These are phyloP conservation scores for Eulemur albifrons DNA, from an alignment of 2,797 vertebrate genomes.

Conservation along the genomic window DNA sequence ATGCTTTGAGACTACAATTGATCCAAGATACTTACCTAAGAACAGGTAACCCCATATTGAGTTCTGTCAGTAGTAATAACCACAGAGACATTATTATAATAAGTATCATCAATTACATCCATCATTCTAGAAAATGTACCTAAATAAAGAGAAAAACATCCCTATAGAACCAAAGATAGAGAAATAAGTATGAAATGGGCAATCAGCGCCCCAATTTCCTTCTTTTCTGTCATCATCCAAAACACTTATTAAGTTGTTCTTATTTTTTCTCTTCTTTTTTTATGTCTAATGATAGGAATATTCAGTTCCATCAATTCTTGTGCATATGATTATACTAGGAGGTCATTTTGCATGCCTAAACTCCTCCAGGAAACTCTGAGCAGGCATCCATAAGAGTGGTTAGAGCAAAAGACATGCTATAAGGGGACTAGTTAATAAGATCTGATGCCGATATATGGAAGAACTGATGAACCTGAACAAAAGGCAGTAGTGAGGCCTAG, in stretches of 20 bases:
- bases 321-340: neutral
- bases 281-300: neutral
- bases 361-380: neutral
- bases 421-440: neutral
- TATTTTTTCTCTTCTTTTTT: neutral
- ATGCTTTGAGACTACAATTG: neutral
- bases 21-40: neutral
- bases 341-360: neutral
- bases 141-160: neutral
- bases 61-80: neutral
- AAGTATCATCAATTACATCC: neutral
- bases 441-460: neutral
- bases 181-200: neutral
- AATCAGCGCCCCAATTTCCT: neutral
- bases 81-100: neutral
- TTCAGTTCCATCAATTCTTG: neutral
- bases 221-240: neutral
- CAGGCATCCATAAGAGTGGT: neutral
- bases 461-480: neutral
- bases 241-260: neutral
- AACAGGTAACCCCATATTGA: neutral
- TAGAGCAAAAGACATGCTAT: neutral
- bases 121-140: neutral
- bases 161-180: neutral
- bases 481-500: neutral